Evolutionary conservation across 2,113 vertebrate genomes (phyloP).

Genomic region (Triplophysa rosa): DNA sequence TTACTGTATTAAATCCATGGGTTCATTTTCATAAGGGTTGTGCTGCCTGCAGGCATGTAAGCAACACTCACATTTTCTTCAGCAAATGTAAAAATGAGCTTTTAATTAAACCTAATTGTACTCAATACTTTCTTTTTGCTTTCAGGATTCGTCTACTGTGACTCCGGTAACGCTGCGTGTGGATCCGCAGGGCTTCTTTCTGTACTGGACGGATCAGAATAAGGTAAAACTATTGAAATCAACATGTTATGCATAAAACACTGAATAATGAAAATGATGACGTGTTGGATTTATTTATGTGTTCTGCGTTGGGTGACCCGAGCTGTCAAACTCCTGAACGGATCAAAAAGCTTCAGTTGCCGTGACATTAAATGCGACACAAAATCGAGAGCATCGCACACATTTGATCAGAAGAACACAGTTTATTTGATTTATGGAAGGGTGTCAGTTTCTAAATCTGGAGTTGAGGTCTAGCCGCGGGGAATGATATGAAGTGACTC

Average conservation of each 20-base stretch:
- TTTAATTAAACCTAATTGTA: not conserved
- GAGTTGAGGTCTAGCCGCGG: constrained; percentile 7
- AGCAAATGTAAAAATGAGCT: too few relatives aligned
- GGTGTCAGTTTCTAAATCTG: constrained; percentile 10
- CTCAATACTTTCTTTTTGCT: not conserved
- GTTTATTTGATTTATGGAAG: constrained; percentile 19
- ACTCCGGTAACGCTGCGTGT: constrained; percentile 89
- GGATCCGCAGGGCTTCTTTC: constrained; percentile 93
- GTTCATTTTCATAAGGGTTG: too few relatives aligned
- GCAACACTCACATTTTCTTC: too few relatives aligned
- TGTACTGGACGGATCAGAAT: constrained; percentile 98
- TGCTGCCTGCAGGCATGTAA: too few relatives aligned
- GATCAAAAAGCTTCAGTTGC: too few relatives aligned
- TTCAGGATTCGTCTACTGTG: constrained; percentile 89
- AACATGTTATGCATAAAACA: not conserved
- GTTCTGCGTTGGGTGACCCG: too few relatives aligned
- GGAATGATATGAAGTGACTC: constrained; percentile 22
- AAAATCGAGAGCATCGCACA: too few relatives aligned
- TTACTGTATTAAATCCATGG: too few relatives aligned
- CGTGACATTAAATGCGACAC: too few relatives aligned
- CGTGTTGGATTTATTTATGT: too few relatives aligned
- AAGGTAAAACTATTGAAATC: constrained; percentile 78
- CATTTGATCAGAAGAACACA: not conserved
- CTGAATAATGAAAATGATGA: not conserved
- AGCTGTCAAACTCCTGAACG: too few relatives aligned